A percentile compares a stretch with the other conserved stretches of the same genome.
phyloP scores from a whole-genome alignment of 53 echinoderm and acorn worm species.

The Pentamera pediparva region DNA sequence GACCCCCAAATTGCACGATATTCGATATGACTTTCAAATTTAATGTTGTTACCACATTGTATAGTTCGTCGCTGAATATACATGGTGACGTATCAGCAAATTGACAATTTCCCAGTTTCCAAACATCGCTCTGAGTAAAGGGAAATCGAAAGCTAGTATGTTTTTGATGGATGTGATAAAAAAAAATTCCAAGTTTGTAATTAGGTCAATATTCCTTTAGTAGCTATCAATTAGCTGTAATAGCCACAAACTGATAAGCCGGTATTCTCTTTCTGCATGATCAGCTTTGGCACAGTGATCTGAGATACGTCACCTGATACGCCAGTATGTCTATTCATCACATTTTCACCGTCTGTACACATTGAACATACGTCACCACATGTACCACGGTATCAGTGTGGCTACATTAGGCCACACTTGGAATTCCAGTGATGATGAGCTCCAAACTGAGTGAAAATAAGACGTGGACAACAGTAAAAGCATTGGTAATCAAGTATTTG shows the following conservation, averaged over 20 bases:
- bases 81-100: too few relatives aligned
- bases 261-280: background rate
- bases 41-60: too few relatives aligned
- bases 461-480: too few relatives aligned
- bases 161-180: background rate
- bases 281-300: background rate
- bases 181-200: background rate
- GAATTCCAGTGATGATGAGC: too few relatives aligned
- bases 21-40: too few relatives aligned
- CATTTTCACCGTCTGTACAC: too few relatives aligned
- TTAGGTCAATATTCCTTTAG: background rate
- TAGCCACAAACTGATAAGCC: background rate
- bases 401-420: background rate
- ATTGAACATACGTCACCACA: background rate
- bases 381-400: background rate
- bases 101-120: background rate
- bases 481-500: too few relatives aligned
- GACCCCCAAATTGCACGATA: too few relatives aligned
- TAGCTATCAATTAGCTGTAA: background rate
- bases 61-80: too few relatives aligned
- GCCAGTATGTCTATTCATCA: too few relatives aligned
- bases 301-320: too few relatives aligned
- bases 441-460: too few relatives aligned
- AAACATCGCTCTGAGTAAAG: background rate
- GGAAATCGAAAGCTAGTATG: background rate